These are phyloP conservation scores for Mycteria americana DNA, from an alignment of 2,797 vertebrate genomes.

Conservation along the genomic window DNA sequence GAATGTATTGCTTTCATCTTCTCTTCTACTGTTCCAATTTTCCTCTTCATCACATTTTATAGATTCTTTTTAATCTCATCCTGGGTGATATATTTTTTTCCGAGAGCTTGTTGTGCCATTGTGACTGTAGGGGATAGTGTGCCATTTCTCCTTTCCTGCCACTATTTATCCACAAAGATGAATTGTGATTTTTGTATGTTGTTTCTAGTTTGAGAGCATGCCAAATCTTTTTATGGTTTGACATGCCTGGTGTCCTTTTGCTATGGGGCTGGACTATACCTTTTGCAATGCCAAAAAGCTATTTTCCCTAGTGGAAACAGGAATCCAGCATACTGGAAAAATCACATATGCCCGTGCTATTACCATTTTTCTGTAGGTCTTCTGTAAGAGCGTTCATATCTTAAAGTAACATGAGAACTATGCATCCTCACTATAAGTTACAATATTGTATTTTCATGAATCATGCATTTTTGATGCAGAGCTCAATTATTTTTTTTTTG, in stretches of 20 bases:
- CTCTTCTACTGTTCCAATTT: neutral
- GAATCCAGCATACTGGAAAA: neutral
- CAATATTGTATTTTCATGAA: neutral
- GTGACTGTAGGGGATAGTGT: neutral
- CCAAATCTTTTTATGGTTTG: neutral
- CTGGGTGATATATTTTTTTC: neutral
- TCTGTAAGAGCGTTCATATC: neutral
- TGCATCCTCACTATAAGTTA: neutral
- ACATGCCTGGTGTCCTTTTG: neutral
- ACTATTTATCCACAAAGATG: neutral
- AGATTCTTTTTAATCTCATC: constrained; percentile 1
- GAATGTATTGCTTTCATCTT: neutral
- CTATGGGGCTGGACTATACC: neutral
- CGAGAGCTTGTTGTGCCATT: neutral
- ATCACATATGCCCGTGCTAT: neutral
- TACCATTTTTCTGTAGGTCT: neutral
- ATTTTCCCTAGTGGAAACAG: neutral
- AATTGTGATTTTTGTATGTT: neutral
- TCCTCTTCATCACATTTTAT: neutral
- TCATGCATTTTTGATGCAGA: neutral
- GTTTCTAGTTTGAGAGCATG: neutral
- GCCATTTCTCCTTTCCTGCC: neutral
- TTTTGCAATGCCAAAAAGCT: neutral
- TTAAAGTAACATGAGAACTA: neutral
- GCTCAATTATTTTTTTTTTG: neutral